These are phyloP conservation scores for Anorthoa munda DNA, from an alignment of 2,888 invertebrate species.

Conservation along the genomic window DNA sequence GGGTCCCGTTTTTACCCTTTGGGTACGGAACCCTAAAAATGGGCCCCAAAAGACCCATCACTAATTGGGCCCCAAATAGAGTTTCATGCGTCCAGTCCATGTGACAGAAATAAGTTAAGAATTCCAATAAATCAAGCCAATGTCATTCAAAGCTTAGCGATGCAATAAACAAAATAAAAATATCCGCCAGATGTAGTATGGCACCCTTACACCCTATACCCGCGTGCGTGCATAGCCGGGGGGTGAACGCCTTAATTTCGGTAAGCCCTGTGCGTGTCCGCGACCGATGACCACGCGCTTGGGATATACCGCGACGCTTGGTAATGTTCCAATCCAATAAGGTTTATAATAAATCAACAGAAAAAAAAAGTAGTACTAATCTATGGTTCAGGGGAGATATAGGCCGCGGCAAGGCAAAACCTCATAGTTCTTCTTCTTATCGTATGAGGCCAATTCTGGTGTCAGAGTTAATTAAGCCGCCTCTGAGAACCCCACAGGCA, in stretches of 20 bases:
- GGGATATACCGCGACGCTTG: constrained; percentile 20
- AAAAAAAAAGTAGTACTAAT: not conserved
- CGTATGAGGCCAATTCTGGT: too few relatives aligned
- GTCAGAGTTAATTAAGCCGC: too few relatives aligned
- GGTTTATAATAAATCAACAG: constrained; percentile 20
- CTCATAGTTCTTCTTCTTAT: too few relatives aligned
- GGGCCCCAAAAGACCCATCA: too few relatives aligned
- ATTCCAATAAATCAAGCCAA: not conserved
- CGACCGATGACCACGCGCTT: constrained; percentile 47
- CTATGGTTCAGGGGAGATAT: not conserved
- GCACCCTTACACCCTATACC: constrained; percentile 37
- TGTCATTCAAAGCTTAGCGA: not conserved
- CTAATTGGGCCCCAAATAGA: too few relatives aligned
- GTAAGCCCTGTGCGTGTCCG: constrained; percentile 59
- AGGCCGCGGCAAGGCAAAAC: not conserved
- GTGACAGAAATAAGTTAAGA: not conserved
- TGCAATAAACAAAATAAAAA: not conserved
- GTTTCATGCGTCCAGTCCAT: too few relatives aligned
- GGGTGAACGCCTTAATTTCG: constrained; percentile 47
- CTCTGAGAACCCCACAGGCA: too few relatives aligned
- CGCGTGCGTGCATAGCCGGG: constrained; percentile 37
- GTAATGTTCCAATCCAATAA: constrained; percentile 34
- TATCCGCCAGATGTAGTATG: constrained; percentile 5
- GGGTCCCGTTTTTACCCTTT: too few relatives aligned
- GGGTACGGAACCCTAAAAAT: too few relatives aligned